Evolutionary conservation across 2,888 invertebrate genomes (phyloP), one percentile per base, ranked within the genome.

Genomic region (Xestia ashworthii): DNA sequence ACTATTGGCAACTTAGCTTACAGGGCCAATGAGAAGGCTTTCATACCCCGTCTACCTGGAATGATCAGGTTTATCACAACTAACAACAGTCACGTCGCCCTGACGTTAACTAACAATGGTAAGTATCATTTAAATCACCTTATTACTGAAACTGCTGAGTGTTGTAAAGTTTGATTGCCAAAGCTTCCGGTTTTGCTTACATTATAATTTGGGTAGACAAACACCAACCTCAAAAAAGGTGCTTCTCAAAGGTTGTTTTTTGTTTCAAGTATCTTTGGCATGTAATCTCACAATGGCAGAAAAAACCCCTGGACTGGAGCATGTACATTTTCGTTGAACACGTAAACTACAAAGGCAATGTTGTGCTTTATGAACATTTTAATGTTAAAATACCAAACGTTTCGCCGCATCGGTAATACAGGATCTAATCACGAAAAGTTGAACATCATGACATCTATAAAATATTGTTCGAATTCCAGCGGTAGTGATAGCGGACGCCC

Each of bases 41-140:
- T 95, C 71, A 94, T 97, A 44, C 96, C 97, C 2, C 94, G 97
- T 9, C 85, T 97, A 3, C 97, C 97, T 0, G 97, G 96, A 60
- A 91, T 94, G 67, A 89, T 97, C 19, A 90, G 94, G 84, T 95
- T 91, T 78, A 93, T 97, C 22, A 87, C 95, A 6, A 92, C 93
- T 2, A 95, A 93, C 80, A 93, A 92, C 77, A 90, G 92, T 14
- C 93, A 96, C 85, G 90, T 96, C 48, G 96, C 95, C 50, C 74
- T 94, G 3, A 93, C 96, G 5, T 88, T 97, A 38, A 93, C 95
- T 4, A 97, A 96, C 78, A 97, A 97, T 85, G 95, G 97, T 97
- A 91, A 96, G 96, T 95, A 93, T 92, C 79, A 69, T 44, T 16
- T 5, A 48, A 32, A 38, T 64, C 68, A 67, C 32, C 25, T n/a